These are phyloP conservation scores for Octonoba sinensis DNA, from an alignment of 2,888 invertebrate genomes.

Conservation along the genomic window DNA sequence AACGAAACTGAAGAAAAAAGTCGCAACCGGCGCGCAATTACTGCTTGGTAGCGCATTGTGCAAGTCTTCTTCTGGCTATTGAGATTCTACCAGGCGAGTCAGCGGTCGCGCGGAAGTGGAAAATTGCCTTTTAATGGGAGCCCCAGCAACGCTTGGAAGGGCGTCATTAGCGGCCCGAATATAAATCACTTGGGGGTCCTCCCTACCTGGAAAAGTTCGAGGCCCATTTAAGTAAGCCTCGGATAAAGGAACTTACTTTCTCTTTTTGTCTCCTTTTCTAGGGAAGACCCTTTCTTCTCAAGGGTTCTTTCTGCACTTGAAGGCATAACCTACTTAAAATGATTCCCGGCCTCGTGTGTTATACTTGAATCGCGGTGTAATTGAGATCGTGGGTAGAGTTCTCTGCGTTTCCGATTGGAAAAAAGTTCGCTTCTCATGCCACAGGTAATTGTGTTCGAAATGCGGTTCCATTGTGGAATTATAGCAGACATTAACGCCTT, in stretches of 20 bases:
- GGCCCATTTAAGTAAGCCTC: conserved; percentile 52
- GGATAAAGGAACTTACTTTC: conserved; percentile 11
- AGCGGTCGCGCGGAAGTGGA: conserved; percentile 59
- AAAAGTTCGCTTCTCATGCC: conserved; percentile 36
- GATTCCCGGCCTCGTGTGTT: conserved; percentile 56
- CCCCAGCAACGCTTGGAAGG: conserved; percentile 48
- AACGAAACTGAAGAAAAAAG: conserved; percentile 25
- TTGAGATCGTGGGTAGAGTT: conserved; percentile 42
- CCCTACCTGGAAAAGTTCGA: conserved; percentile 51
- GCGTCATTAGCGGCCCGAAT: conserved; percentile 60
- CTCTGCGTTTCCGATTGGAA: conserved; percentile 41
- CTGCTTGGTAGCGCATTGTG: conserved; percentile 55
- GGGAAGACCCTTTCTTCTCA: conserved; percentile 37
- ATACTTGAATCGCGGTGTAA: conserved; percentile 43
- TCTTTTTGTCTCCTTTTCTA: conserved; percentile 55
- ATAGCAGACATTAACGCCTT: conserved; percentile 42
- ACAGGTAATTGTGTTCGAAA: conserved; percentile 53
- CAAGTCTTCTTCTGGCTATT: conserved; percentile 37
- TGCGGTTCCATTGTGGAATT: conserved; percentile 33
- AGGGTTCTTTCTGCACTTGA: conserved; percentile 17
- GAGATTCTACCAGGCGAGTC: conserved; percentile 48
- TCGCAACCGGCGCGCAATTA: conserved; percentile 39
- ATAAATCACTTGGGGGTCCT: conserved; percentile 54
- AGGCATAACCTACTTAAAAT: conserved; percentile 58
- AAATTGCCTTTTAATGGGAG: conserved; percentile 64